Evolutionary conservation across 1,140 invertebrate species (phyloP), one percentile per base, ranked within the genome.

Genomic region (Conus ventricosus): DNA sequence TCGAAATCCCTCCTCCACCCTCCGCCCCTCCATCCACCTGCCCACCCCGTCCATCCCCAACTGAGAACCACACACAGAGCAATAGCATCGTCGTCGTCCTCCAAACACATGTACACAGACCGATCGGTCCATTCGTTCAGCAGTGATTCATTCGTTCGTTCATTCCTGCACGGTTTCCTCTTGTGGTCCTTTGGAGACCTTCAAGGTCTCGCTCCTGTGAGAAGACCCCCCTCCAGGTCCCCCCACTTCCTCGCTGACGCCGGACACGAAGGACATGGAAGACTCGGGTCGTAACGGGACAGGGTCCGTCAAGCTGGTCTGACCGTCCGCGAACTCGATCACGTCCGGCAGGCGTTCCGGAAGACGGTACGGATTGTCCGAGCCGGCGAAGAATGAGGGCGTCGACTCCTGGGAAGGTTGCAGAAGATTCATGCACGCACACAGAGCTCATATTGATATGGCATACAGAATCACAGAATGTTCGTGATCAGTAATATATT

Each of bases 331-430:
- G 87, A 92, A 92, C 25, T 90, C 89, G 6, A 92, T 60, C 53
- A 91, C 88, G 39, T 91, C 91, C 0, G 91, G 91, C 75, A 92
- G 84, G 71, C 91, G 89, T 15, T 92, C 91, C 5, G 91, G 91
- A 8, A 92, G 84, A 11, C 27, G 85, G 89, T 92, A 92, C 27
- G 87, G 89, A 10, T 88, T 81, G 13, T 71, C 80, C 15, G 91
- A 92, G 0, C 91, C 91, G 55, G 91, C 91, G 75, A 92, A 92
- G 78, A 92, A 92, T 1, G 88, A 80, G 0, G 91, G 91, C 53
- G 90, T 90, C 10, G 89, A 84, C 17, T 76, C 83, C 89, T 92
- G 91, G 25, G 63, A 53, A 23, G 10, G 53, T 60, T 39, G 39
- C 39, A 39, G 39, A 39, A 3, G 39, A 39, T 39, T 39, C 39